phyloP scores from a whole-genome alignment of 2,888 invertebrate species.

The Ormyrus thymus region DNA sequence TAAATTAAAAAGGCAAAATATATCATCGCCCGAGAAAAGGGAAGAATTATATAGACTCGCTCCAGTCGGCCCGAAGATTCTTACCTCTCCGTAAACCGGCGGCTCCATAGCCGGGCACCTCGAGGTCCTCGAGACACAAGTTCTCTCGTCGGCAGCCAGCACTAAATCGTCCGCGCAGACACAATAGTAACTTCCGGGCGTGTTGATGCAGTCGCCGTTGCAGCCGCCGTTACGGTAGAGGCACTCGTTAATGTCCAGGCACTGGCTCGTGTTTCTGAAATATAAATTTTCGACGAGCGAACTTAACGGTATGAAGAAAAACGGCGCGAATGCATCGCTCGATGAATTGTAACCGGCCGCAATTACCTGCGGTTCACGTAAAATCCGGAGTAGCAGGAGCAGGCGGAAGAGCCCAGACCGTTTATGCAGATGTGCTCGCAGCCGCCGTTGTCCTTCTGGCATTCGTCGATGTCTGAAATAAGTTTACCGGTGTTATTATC shows the following conservation, averaged over 20 bases:
- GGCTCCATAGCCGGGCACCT: slow-evolving; percentile 65
- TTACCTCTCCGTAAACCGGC: slow-evolving; percentile 68
- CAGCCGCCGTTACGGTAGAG: slow-evolving; percentile 71
- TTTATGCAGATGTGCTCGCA: slow-evolving; percentile 73
- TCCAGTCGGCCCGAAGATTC: slow-evolving; percentile 19
- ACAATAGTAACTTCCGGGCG: slow-evolving; percentile 71
- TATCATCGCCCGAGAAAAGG: too few species aligned
- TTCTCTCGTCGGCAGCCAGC: slow-evolving; percentile 70
- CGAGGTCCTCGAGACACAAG: slow-evolving; percentile 65
- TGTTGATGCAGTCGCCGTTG: slow-evolving; percentile 73
- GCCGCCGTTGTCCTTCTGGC: slow-evolving; percentile 70
- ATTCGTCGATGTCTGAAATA: slow-evolving; percentile 71
- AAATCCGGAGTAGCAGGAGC: slow-evolving; percentile 69
- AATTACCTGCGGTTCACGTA: slow-evolving; percentile 64
- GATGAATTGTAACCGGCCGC: background rate
- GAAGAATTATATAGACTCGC: background rate
- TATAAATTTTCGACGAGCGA: slow-evolving; percentile 34
- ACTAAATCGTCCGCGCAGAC: slow-evolving; percentile 69
- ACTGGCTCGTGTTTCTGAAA: slow-evolving; percentile 68
- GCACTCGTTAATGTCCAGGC: slow-evolving; percentile 73
- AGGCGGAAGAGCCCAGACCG: slow-evolving; percentile 69
- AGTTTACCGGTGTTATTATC: background rate
- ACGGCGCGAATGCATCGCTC: background rate
- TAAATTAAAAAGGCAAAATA: too few species aligned
- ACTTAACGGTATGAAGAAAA: background rate